Evolutionary conservation across 1,140 invertebrate species (phyloP).

Genomic region (Drosophila varians): DNA sequence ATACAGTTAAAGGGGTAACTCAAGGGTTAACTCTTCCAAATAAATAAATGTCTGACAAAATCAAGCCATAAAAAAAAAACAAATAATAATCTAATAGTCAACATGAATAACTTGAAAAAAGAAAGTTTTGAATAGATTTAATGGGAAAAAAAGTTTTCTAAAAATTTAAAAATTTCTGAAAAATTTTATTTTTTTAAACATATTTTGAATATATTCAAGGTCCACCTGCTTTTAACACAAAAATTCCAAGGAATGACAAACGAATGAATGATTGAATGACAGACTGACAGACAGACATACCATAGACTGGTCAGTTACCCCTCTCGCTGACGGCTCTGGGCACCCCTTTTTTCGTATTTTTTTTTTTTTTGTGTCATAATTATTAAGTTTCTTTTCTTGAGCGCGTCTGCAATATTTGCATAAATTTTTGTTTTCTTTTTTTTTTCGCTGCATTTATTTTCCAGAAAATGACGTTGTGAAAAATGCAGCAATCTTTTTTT

Average conservation of each 20-base stretch:
- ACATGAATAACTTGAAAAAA: too few species aligned
- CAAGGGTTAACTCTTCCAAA: background rate
- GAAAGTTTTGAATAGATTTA: too few species aligned
- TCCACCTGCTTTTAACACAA: too few species aligned
- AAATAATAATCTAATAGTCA: too few species aligned
- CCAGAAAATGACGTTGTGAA: conserved; percentile 77
- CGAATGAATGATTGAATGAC: conserved; percentile 30
- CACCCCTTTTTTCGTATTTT: background rate
- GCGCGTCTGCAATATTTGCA: conserved; percentile 78
- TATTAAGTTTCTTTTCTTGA: conserved; percentile 49
- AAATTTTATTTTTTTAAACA: background rate
- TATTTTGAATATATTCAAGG: too few species aligned
- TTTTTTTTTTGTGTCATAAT: conserved; percentile 10
- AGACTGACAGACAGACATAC: conserved; percentile 11
- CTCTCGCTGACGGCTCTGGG: background rate
- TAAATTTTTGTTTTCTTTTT: conserved; percentile 61
- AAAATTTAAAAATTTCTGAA: too few species aligned
- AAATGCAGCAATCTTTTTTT: conserved; percentile 72
- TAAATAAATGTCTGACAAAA: background rate
- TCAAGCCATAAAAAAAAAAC: background rate
- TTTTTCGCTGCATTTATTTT: conserved; percentile 60
- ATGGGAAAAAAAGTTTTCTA: too few species aligned
- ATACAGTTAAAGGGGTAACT: background rate
- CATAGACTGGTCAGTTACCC: conserved; percentile 32
- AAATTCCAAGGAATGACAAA: background rate